Evolutionary conservation across 2,113 vertebrate genomes (phyloP).

Genomic region (Taurulus bubalis): DNA sequence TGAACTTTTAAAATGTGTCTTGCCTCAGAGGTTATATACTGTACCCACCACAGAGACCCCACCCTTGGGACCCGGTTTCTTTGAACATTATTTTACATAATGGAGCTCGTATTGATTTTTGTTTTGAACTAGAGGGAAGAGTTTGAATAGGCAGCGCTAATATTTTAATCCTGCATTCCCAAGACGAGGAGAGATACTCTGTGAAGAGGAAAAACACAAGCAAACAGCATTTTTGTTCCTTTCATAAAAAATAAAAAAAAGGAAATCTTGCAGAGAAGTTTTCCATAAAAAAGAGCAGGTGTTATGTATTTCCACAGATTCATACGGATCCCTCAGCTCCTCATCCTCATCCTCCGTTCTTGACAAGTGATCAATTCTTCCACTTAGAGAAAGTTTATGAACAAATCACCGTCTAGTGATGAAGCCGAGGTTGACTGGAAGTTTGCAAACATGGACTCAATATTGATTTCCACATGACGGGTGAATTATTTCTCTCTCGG

Average conservation of each 20-base stretch:
- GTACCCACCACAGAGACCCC: no score
- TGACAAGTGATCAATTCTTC: slow-evolving; percentile 53
- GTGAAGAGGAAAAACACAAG: slow-evolving; percentile 50
- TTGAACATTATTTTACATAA: slow-evolving; percentile 69
- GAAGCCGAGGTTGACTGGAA: slow-evolving; percentile 29
- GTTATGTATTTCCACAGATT: neutral
- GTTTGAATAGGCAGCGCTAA: slow-evolving; percentile 68
- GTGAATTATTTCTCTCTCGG: slow-evolving; percentile 61
- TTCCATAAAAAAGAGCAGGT: neutral
- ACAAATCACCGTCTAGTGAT: slow-evolving; percentile 30
- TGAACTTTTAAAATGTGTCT: no score
- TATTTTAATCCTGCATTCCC: slow-evolving; percentile 71
- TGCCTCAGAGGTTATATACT: no score
- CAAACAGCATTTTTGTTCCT: slow-evolving; percentile 37
- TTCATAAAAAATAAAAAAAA: neutral
- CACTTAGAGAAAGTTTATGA: slow-evolving; percentile 35
- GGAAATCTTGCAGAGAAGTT: neutral
- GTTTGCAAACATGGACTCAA: slow-evolving; percentile 43
- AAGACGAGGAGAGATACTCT: slow-evolving; percentile 33
- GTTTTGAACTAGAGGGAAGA: slow-evolving; percentile 65
- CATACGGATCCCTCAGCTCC: neutral
- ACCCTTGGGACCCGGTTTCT: slow-evolving; percentile 62
- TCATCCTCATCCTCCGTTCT: no score
- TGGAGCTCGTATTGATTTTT: slow-evolving; percentile 63
- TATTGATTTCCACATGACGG: slow-evolving; percentile 60